Percentiles rank a stretch among this genome's conserved stretches.
Conservation (phyloP, 2,888 invertebrate genomes). For the Entomobrya proxima region DNA sequence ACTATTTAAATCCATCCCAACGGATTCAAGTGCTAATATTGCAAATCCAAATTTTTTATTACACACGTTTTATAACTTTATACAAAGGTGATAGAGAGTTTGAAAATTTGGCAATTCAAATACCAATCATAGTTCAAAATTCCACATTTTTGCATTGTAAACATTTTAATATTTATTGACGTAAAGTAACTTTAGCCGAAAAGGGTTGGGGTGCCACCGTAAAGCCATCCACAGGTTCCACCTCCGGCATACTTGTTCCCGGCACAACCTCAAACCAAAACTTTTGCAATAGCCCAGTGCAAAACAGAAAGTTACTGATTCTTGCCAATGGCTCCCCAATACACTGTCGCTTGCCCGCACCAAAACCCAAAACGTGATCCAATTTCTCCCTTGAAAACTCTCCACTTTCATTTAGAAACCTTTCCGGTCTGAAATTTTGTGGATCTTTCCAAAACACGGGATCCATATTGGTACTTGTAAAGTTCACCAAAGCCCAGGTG, state of each 20-base stretch:
- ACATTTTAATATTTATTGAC: slow-evolving; percentile 39
- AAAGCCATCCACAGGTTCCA: slow-evolving; percentile 62
- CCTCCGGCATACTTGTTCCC: slow-evolving; percentile 24
- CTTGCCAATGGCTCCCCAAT: slow-evolving; percentile 70
- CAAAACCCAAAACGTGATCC: slow-evolving; percentile 74
- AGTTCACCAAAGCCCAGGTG: slow-evolving; percentile 69
- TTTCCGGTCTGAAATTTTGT: no score
- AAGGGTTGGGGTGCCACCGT: slow-evolving; percentile 68
- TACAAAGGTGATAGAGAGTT: no score
- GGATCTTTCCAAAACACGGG: slow-evolving; percentile 67
- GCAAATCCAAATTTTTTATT: no score
- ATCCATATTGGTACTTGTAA: slow-evolving; percentile 73
- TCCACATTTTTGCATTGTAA: no score
- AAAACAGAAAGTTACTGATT: slow-evolving; percentile 63
- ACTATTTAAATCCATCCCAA: no score
- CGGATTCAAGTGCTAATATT: no score
- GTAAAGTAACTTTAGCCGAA: slow-evolving; percentile 44
- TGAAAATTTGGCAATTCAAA: no score
- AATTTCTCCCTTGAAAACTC: slow-evolving; percentile 68
- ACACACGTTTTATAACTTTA: no score
- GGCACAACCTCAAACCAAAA: slow-evolving; percentile 61
- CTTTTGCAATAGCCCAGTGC: slow-evolving; percentile 64
- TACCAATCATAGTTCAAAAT: no score
- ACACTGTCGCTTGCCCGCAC: slow-evolving; percentile 72
- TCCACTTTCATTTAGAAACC: slow-evolving; percentile 71